Conservation (phyloP, 2,797 vertebrate species). For the Vipera ursinii region DNA sequence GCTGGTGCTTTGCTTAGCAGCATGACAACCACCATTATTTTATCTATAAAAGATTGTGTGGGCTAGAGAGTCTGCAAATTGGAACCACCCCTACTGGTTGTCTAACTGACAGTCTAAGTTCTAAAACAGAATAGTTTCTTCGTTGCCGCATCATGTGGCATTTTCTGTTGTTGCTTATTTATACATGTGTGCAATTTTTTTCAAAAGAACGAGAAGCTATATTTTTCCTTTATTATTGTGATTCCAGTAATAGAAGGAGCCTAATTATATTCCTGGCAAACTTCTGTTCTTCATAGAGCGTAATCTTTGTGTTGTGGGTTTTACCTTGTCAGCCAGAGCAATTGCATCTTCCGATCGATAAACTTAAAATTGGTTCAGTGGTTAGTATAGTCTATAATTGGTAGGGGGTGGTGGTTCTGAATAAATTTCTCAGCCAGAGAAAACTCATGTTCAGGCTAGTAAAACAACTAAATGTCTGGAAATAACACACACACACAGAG, state of each 20-base stretch:
- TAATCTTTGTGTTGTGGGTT: constrained; percentile 17
- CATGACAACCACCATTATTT: background rate
- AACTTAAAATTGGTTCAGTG: constrained; percentile 2
- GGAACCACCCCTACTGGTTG: background rate
- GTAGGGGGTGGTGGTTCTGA: background rate
- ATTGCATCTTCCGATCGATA: constrained; percentile 5
- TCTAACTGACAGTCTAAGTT: background rate
- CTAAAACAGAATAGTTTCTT: constrained; percentile 3
- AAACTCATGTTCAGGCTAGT: background rate
- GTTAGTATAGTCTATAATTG: constrained; percentile 18
- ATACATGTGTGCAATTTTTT: background rate
- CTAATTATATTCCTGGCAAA: background rate
- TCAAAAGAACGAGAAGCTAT: background rate
- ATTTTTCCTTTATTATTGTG: background rate
- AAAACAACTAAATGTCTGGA: constrained; percentile 12
- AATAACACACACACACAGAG: background rate
- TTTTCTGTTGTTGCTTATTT: constrained; percentile 6
- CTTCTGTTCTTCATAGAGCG: background rate
- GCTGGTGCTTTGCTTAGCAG: background rate
- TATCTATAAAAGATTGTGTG: background rate
- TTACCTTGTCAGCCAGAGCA: background rate
- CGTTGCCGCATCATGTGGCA: background rate
- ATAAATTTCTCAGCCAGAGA: constrained; percentile 8
- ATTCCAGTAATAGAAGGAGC: background rate
- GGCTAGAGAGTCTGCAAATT: background rate